phyloP scores from a whole-genome alignment of 2,113 vertebrate species.

The Clarias batrachus region DNA sequence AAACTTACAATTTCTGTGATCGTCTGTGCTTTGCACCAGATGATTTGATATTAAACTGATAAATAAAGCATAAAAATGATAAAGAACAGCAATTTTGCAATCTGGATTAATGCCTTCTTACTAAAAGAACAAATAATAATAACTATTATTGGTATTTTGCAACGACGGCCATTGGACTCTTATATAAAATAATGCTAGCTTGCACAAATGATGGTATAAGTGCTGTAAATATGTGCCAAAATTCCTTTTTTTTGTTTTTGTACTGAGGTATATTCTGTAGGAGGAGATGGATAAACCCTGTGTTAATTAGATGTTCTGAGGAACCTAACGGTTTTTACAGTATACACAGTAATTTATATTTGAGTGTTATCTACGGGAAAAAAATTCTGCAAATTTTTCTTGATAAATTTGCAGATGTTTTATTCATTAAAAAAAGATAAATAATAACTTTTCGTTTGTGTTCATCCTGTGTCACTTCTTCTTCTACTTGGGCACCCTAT shows the following conservation, averaged over 20 bases:
- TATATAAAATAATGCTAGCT: slow-evolving; percentile 38
- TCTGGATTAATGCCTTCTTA: slow-evolving; percentile 52
- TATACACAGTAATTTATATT: slow-evolving; percentile 34
- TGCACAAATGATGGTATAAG: slow-evolving; percentile 50
- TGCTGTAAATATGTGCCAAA: slow-evolving; percentile 52
- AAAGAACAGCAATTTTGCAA: slow-evolving; percentile 59
- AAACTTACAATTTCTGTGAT: slow-evolving; percentile 50
- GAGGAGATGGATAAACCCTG: slow-evolving; percentile 71
- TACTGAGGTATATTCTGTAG: slow-evolving; percentile 78
- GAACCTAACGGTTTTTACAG: slow-evolving; percentile 55
- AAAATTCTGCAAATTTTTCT: slow-evolving; percentile 8
- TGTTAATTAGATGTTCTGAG: slow-evolving; percentile 66
- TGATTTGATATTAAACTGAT: slow-evolving; percentile 40
- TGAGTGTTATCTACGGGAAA: slow-evolving; percentile 4
- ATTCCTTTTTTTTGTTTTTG: slow-evolving; percentile 57
- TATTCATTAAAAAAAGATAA: slow-evolving; percentile 5
- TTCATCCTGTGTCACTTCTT: slow-evolving; percentile 21
- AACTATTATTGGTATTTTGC: slow-evolving; percentile 62
- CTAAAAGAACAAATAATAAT: slow-evolving; percentile 22
- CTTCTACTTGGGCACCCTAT: slow-evolving; percentile 39
- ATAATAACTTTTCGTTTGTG: slow-evolving; percentile 8
- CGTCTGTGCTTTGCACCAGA: slow-evolving; percentile 61
- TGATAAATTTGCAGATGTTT: slow-evolving; percentile 23
- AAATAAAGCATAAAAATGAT: slow-evolving; percentile 52
- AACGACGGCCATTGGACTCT: slow-evolving; percentile 7